phyloP scores from a whole-genome alignment of 1,140 invertebrate genomes.

The Sitobion miscanthi region DNA sequence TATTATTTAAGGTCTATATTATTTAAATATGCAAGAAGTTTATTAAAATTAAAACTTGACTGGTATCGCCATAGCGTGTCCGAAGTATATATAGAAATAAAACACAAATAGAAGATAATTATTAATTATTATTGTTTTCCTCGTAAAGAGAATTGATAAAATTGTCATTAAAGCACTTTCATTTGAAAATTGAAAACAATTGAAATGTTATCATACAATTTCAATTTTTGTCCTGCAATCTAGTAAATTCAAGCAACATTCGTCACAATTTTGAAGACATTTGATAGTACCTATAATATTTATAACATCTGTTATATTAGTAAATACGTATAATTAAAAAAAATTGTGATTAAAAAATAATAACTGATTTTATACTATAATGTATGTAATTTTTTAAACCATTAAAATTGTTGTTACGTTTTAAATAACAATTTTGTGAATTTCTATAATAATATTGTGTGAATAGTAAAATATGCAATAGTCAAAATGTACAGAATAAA shows the following conservation, averaged over 20 bases:
- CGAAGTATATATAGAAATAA: not conserved
- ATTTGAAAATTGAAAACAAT: not conserved
- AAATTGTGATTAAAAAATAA: not conserved
- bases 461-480: not conserved
- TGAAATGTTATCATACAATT: not conserved
- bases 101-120: not conserved
- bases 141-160: not conserved
- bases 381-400: too few relatives aligned
- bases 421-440: not conserved
- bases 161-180: not conserved
- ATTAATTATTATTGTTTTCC: not conserved
- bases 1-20: not conserved
- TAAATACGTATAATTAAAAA: not conserved
- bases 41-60: not conserved
- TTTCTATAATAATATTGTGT: not conserved
- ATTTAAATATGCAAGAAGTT: not conserved
- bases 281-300: too few relatives aligned
- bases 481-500: not conserved
- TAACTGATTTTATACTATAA: not conserved
- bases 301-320: not conserved
- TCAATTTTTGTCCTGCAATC: not conserved
- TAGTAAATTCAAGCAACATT: not conserved
- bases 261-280: too few relatives aligned
- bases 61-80: not conserved
- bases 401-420: not conserved